These are phyloP conservation scores for Vollenhovia emeryi DNA, from an alignment of 1,140 invertebrate genomes.

Conservation along the genomic window DNA sequence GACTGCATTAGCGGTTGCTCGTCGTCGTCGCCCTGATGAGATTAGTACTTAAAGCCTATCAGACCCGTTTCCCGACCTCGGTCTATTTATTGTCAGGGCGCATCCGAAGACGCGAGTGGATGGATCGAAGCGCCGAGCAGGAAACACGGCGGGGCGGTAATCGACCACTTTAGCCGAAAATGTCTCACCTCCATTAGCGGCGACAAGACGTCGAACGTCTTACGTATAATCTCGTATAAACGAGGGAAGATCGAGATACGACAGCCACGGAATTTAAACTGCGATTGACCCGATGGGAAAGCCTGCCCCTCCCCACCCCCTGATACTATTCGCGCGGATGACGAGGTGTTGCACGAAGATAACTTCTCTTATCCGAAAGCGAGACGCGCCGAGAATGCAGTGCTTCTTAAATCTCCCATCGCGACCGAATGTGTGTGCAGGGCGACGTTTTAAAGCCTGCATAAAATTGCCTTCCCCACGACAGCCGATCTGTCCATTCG, in stretches of 20 bases:
- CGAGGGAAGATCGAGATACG: slow-evolving; percentile 29
- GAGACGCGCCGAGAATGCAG: slow-evolving; percentile 32
- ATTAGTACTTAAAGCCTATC: slow-evolving; percentile 62
- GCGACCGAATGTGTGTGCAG: neutral
- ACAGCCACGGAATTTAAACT: slow-evolving; percentile 49
- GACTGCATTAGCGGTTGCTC: slow-evolving; percentile 43
- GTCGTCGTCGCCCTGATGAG: slow-evolving; percentile 44
- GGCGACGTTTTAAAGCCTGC: slow-evolving; percentile 4
- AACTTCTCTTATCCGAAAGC: neutral
- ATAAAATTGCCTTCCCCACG: neutral
- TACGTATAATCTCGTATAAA: slow-evolving; percentile 25
- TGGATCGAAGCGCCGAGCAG: neutral
- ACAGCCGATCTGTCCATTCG: neutral
- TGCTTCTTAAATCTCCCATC: slow-evolving; percentile 44
- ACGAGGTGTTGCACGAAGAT: slow-evolving; percentile 4
- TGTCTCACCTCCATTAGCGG: slow-evolving; percentile 48
- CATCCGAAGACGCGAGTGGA: slow-evolving; percentile 20
- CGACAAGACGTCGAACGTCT: slow-evolving; percentile 41
- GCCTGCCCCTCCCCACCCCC: neutral
- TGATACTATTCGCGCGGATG: slow-evolving; percentile 28
- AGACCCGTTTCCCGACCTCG: slow-evolving; percentile 40
- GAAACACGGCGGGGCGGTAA: slow-evolving; percentile 32
- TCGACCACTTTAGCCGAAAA: slow-evolving; percentile 56
- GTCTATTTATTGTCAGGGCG: slow-evolving; percentile 47
- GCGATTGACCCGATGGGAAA: slow-evolving; percentile 27